A percentile compares a stretch with the other conserved stretches of the same genome.
Evolutionary conservation across 1,140 invertebrate species (phyloP).

Genomic region (Gryllus bimaculatus): DNA sequence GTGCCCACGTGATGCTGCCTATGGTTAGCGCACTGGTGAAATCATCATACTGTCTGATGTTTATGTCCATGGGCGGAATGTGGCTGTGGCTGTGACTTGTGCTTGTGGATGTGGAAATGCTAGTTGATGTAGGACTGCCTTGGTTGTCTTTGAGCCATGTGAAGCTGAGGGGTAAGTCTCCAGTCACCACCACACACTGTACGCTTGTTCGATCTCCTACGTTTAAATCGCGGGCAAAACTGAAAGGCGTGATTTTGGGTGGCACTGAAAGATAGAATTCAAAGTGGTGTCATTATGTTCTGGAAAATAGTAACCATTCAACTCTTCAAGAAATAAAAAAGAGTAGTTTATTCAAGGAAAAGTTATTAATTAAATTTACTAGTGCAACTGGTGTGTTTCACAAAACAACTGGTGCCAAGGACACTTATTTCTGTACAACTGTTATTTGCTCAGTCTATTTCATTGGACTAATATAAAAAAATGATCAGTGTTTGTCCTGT

Average conservation of each 20-base stretch:
- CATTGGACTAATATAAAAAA: background rate
- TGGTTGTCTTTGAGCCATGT: conserved; percentile 60
- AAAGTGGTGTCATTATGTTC: conserved; percentile 17
- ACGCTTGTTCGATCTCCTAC: conserved; percentile 55
- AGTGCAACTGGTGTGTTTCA: background rate
- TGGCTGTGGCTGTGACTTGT: background rate
- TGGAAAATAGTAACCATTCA: background rate
- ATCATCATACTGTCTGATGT: conserved; percentile 53
- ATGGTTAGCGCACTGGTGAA: conserved; percentile 54
- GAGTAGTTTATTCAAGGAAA: background rate
- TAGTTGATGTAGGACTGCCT: conserved; percentile 10
- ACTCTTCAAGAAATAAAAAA: conserved; percentile 1
- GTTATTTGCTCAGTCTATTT: background rate
- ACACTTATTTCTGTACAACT: background rate
- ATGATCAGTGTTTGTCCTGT: background rate
- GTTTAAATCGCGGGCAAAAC: conserved; percentile 48
- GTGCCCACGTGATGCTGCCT: conserved; percentile 48
- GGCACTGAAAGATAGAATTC: conserved; percentile 43
- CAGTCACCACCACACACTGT: conserved; percentile 52
- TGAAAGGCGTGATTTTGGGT: conserved; percentile 54
- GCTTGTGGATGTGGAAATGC: conserved; percentile 10
- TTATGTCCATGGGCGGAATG: conserved; percentile 33
- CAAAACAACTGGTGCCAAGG: background rate
- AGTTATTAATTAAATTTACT: background rate
- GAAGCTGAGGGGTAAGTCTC: conserved; percentile 57